Base-by-base conservation (phyloP, 2,797 vertebrate species). In the Coilia nasus region DNA sequence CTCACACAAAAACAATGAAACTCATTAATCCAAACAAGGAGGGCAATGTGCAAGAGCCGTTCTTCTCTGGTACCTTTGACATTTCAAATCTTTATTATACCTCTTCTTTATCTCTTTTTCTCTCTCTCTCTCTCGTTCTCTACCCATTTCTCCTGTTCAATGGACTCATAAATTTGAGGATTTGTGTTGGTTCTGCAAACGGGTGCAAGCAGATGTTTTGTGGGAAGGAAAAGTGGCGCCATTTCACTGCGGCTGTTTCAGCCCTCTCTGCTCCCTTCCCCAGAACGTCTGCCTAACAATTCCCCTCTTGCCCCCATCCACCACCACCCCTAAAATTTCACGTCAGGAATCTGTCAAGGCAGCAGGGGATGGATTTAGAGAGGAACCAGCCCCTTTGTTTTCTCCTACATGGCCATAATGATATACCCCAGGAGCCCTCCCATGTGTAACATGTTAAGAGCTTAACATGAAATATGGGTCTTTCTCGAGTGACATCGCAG, bases 381-480 rank as follows among this genome's bases (percentile, higher is more conserved):
- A 78, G 71, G 71, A 31, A 78, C 71, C 71, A 21, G 6, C 7
- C 71, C 31, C 35, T 44, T 75, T n/a, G 19, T 41, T 44, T 78
- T 31, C 71, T 78, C 71, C 71, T 41, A 78, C 71, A 44, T 78
- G 35, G 4, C 71, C 71, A 44, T 78, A 78, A 78, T 78, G 31
- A 78, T 44, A 78, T 2, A 19, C 71, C 21, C 15, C 6, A 9
- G 2, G 15, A 17, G 35, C 31, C 44, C 71, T 44, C 14, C 31
- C 44, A 44, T 78, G 19, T 78, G 31, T 21, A 78, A 78, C 71
- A 78, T 78, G 71, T 78, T 78, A 78, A 78, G 44, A 44, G 71
- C 71, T 78, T 78, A 41, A 7, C 35, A 9, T 78, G 71, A 78
- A 10, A 21, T 21, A 78, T 44, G 35, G 35, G 15, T 41, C 35